Percentiles rank a stretch among this genome's conserved stretches.
Conservation (phyloP, 1,140 invertebrate species). For the Drosophila saltans region DNA sequence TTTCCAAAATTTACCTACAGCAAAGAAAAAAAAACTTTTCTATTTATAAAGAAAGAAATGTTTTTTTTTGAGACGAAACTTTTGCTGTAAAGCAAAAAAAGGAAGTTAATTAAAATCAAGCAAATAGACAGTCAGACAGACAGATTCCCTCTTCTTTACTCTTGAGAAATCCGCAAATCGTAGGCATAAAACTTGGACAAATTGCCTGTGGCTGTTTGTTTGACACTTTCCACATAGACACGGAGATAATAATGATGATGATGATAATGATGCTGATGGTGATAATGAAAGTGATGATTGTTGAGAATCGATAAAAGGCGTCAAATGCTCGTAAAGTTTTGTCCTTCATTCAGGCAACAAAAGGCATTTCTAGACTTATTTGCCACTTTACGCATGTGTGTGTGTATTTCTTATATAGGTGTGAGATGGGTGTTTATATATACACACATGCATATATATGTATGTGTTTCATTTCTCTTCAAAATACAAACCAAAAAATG, state of each 20-base stretch:
- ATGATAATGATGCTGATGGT: constrained; percentile 33
- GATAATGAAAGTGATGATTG: constrained; percentile 40
- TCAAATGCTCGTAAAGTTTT: constrained; percentile 58
- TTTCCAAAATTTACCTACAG: neutral
- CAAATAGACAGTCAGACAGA: constrained; percentile 12
- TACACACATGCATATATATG: too few species aligned
- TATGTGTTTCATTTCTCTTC: neutral
- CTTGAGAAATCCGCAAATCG: constrained; percentile 46
- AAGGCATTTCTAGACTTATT: constrained; percentile 9
- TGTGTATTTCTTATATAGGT: constrained; percentile 5
- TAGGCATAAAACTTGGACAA: constrained; percentile 23
- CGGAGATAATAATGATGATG: neutral
- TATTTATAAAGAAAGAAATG: neutral
- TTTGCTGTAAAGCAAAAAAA: too few species aligned
- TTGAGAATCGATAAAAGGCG: constrained; percentile 64
- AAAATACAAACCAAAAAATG: constrained; percentile 24
- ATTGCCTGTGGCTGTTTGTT: constrained; percentile 36
- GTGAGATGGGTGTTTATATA: too few species aligned
- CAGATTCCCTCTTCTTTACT: constrained; percentile 2
- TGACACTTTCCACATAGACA: constrained; percentile 31
- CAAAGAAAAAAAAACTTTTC: constrained; percentile 8
- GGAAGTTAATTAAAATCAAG: constrained; percentile 61
- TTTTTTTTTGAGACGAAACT: neutral
- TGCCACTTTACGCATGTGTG: neutral
- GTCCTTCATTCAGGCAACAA: neutral